Evolutionary conservation across 2,113 vertebrate genomes (phyloP), one percentile per base, ranked within the genome.

Genomic region (Sialia sialis): DNA sequence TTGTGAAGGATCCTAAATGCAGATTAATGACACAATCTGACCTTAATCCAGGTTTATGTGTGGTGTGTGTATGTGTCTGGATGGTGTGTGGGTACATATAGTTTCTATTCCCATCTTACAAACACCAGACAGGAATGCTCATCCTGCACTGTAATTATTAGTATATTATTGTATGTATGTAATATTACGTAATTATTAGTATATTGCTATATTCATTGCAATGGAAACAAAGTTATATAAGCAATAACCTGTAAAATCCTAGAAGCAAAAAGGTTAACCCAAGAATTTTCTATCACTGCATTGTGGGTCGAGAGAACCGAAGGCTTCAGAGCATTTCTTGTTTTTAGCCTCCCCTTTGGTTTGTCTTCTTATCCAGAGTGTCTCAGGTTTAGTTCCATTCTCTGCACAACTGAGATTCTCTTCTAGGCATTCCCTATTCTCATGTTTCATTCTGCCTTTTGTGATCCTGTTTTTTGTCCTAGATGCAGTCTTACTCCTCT

Each of bases 81-180:
- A 11, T n/a, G 17, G 6, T 39, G 23, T 16, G 16, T 26, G 51
- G 17, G 18, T 38, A 32, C 16, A 4, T 16, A 1, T 0, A 2
- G 18, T 43, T 78, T 87, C 56, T 72, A 1, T 29, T 26, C 8
- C 3, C 12, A 13, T 59, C n/a, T 39, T 52, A 30, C 4, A 39
- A 32, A 59, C 32, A 18, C 39, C 44, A 36, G 9, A 8, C 23
- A 69, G 29, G 39, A 84, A 44, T 25, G 18, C 14, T 43, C 11
- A 25, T 39, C 3, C 1, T 68, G 19, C 62, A 41, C 2, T 69
- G 19, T 19, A 39, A 36, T 56, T 16, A 23, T 55, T 36, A 25
- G 4, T 23, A 7, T 54, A 7, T 46, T 62, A n/a, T n/a, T n/a
- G n/a, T n/a, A n/a, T n/a, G n/a, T n/a, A n/a, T n/a, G n/a, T n/a